phyloP scores from a whole-genome alignment of 2,888 invertebrate species.

The Rhagonycha lutea region DNA sequence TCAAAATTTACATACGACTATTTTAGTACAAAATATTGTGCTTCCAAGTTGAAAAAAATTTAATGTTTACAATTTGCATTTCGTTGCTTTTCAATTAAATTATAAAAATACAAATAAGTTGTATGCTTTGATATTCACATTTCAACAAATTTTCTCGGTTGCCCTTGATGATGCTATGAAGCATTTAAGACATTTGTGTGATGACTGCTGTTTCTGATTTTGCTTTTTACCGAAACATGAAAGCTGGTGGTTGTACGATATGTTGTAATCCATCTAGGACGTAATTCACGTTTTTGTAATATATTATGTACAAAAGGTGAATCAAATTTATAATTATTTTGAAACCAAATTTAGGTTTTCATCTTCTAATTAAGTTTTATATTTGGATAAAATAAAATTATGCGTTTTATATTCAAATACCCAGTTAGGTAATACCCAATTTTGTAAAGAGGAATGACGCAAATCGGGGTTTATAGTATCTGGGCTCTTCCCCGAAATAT shows the following conservation, averaged over 20 bases:
- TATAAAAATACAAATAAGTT: background rate
- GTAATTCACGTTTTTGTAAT: background rate
- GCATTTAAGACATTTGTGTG: background rate
- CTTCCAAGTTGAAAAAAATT: background rate
- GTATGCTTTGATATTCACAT: background rate
- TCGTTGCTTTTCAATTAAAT: too few species aligned
- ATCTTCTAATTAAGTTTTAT: background rate
- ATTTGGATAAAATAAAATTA: background rate
- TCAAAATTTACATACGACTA: background rate
- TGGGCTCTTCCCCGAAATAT: constrained; percentile 15
- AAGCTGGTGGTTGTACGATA: background rate
- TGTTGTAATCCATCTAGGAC: background rate
- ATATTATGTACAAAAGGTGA: background rate
- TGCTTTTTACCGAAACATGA: background rate
- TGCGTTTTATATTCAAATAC: background rate
- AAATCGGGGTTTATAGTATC: constrained; percentile 19
- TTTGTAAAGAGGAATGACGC: constrained; percentile 13
- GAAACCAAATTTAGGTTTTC: background rate
- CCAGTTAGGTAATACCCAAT: constrained; percentile 21
- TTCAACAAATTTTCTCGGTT: background rate
- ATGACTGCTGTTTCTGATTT: too few species aligned
- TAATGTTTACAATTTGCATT: background rate
- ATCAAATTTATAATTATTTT: background rate
- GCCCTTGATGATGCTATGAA: background rate
- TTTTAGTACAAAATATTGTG: background rate